phyloP scores from a whole-genome alignment of 2,888 invertebrate genomes.

The Polydrusus pterygomalis region DNA sequence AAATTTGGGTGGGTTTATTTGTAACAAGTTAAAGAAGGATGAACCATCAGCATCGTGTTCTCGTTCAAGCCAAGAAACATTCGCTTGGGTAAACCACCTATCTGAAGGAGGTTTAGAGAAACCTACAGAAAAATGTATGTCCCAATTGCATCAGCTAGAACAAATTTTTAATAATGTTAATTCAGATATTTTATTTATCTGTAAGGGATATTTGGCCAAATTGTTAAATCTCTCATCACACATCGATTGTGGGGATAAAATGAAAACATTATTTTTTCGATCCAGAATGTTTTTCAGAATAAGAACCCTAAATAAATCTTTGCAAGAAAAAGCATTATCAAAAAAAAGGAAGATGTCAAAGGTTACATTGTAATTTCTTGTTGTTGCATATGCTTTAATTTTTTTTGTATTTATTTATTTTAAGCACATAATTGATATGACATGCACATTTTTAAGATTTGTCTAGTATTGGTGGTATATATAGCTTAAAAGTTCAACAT shows the following conservation, averaged over 20 bases:
- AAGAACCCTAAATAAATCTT: constrained; percentile 14
- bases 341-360: constrained; percentile 18
- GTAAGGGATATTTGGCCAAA: constrained; percentile 28
- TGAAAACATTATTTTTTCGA: constrained; percentile 21
- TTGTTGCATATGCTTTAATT: too few species aligned
- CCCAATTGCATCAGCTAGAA: constrained; percentile 31
- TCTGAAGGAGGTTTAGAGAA: constrained; percentile 55
- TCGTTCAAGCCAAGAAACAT: constrained; percentile 11
- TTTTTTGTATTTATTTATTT: too few species aligned
- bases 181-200: constrained; percentile 14
- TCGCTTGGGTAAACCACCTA: constrained; percentile 55
- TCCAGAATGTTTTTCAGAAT: constrained; percentile 25
- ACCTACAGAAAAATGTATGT: constrained; percentile 51
- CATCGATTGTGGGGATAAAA: constrained; percentile 13
- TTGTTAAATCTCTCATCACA: constrained; percentile 10
- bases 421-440: too few species aligned
- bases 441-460: too few species aligned
- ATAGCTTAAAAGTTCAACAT: too few species aligned
- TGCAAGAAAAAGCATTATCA: not conserved
- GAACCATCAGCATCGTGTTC: constrained; percentile 32
- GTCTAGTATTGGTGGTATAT: too few species aligned
- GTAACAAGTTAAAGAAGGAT: constrained; percentile 24
- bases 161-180: constrained; percentile 24
- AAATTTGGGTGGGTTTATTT: constrained; percentile 49
- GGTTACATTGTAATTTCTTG: too few species aligned